These are phyloP conservation scores for Pyrocoelia pectoralis DNA, from an alignment of 2,888 invertebrate genomes.

Conservation along the genomic window DNA sequence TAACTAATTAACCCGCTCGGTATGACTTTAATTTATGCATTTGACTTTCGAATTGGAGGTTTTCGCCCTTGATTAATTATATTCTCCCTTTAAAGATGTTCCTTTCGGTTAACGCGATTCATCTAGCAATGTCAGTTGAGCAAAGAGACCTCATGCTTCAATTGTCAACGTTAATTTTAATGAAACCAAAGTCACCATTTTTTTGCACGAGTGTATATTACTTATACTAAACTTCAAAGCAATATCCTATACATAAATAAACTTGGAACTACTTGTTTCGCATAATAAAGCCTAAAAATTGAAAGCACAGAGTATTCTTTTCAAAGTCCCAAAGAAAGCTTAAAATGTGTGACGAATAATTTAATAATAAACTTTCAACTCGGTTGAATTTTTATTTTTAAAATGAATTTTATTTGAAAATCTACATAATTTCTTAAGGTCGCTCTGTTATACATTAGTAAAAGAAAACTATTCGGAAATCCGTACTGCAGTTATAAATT, in stretches of 20 bases:
- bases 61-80: constrained; percentile 4
- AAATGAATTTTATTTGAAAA: constrained; percentile 18
- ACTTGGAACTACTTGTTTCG: background rate
- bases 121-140: background rate
- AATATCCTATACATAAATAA: no score
- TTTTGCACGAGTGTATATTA: background rate
- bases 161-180: constrained; percentile 1
- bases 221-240: background rate
- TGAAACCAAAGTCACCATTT: background rate
- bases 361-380: constrained; percentile 26
- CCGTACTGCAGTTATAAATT: constrained; percentile 10
- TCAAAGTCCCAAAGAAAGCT: constrained; percentile 8
- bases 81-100: background rate
- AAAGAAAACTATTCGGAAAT: constrained; percentile 15
- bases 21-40: background rate
- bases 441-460: constrained; percentile 17
- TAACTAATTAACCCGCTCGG: background rate
- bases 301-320: constrained; percentile 2
- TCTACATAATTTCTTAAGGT: constrained; percentile 27
- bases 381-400: constrained; percentile 18
- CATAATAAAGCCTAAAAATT: background rate
- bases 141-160: background rate
- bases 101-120: constrained; percentile 1
- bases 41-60: background rate
- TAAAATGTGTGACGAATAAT: constrained; percentile 17